A percentile compares a stretch with the other conserved stretches of the same genome.
These are phyloP conservation scores for Tigriopus japonicus DNA, from an alignment of 1,140 invertebrate species.

Conservation along the genomic window DNA sequence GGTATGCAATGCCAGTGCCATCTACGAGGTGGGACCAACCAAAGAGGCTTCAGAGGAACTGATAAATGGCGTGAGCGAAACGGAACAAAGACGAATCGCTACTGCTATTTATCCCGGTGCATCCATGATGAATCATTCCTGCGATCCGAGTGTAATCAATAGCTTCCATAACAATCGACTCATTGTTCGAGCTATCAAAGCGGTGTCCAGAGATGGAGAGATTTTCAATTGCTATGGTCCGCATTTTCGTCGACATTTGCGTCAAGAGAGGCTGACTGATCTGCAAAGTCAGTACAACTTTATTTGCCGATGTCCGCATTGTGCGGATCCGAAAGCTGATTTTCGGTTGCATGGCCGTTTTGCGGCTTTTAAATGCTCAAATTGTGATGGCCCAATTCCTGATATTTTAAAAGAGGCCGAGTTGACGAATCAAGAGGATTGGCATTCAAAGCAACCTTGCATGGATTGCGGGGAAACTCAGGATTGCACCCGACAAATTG, in stretches of 20 bases:
- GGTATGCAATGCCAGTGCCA: slow-evolving; percentile 12
- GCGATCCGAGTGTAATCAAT: slow-evolving; percentile 57
- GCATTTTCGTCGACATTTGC: slow-evolving; percentile 37
- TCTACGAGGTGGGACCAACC: neutral
- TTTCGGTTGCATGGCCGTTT: slow-evolving; percentile 26
- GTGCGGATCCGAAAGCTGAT: slow-evolving; percentile 27
- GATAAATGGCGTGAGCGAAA: slow-evolving; percentile 46
- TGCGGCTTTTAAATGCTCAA: slow-evolving; percentile 21
- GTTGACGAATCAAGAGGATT: slow-evolving; percentile 8
- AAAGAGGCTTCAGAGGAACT: neutral
- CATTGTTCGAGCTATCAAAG: slow-evolving; percentile 34
- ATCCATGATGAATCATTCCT: slow-evolving; percentile 78
- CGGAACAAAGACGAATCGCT: slow-evolving; percentile 36
- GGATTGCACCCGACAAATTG: slow-evolving; percentile 19
- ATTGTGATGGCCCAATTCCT: slow-evolving; percentile 19
- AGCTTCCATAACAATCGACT: slow-evolving; percentile 36
- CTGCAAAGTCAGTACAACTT: slow-evolving; percentile 50
- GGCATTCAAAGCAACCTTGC: slow-evolving; percentile 17
- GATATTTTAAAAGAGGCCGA: slow-evolving; percentile 9
- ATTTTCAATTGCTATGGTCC: slow-evolving; percentile 56
- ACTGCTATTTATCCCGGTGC: slow-evolving; percentile 70
- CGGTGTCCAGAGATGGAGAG: slow-evolving; percentile 35
- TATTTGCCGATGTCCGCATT: slow-evolving; percentile 40
- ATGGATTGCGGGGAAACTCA: slow-evolving; percentile 21
- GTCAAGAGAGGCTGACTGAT: slow-evolving; percentile 34